Conservation (phyloP, 2,797 vertebrate genomes). For the Phataginus tetradactyla region DNA sequence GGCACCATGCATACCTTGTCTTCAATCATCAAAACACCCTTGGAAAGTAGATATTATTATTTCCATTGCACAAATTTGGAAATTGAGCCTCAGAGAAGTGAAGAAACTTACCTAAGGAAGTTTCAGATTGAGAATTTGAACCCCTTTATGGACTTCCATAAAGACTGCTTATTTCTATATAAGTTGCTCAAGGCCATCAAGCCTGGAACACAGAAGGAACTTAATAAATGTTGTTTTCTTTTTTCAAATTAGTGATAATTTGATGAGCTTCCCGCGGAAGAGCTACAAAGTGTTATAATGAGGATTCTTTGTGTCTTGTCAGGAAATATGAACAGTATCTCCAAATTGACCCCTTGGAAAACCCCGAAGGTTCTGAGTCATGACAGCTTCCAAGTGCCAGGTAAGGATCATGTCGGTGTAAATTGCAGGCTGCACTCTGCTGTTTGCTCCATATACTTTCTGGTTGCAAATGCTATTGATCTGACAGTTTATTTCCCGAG, state of each 20-base stretch:
- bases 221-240: slow-evolving; percentile 28
- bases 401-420: neutral
- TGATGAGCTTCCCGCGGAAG: neutral
- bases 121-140: slow-evolving; percentile 19
- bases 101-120: neutral
- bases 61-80: neutral
- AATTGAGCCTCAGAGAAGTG: neutral
- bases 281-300: neutral
- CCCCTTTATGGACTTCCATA: neutral
- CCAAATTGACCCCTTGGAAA: neutral
- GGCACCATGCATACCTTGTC: neutral
- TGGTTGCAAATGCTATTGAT: slow-evolving; percentile 13
- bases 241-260: neutral
- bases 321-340: neutral
- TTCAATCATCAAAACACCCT: neutral
- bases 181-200: neutral
- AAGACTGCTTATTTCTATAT: neutral
- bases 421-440: neutral
- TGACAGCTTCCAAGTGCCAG: neutral
- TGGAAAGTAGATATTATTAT: neutral
- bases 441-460: neutral
- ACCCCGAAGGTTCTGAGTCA: neutral
- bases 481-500: slow-evolving; percentile 37
- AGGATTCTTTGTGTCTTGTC: slow-evolving; percentile 35
- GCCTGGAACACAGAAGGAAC: neutral